Conservation (phyloP, 2,888 invertebrate species). For the Ormyrus pomaceus region DNA sequence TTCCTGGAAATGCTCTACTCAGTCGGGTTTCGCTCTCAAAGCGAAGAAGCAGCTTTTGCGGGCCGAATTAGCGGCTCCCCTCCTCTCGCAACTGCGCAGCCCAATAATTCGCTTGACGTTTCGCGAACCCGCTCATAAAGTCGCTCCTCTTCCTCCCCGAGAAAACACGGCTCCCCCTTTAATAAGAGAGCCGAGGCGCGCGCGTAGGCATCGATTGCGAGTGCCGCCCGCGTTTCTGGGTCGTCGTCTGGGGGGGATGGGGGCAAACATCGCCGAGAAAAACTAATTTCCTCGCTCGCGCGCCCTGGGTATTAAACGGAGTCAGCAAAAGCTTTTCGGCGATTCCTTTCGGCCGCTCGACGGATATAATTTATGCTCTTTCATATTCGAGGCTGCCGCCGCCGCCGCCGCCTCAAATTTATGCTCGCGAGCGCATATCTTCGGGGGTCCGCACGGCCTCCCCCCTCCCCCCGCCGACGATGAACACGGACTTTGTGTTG, state of each 20-base stretch:
- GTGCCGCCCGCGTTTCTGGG: background rate
- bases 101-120: slow-evolving; percentile 32
- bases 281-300: slow-evolving; percentile 66
- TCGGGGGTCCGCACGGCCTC: background rate
- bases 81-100: background rate
- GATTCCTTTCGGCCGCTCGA: slow-evolving; percentile 60
- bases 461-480: background rate
- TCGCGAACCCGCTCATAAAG: slow-evolving; percentile 26
- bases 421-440: slow-evolving; percentile 42
- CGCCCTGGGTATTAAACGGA: slow-evolving; percentile 65
- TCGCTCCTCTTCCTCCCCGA: background rate
- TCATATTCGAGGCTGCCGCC: slow-evolving; percentile 66
- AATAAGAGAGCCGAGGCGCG: background rate
- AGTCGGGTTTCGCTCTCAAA: background rate
- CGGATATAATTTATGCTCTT: slow-evolving; percentile 70
- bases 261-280: slow-evolving; percentile 53
- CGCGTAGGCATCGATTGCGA: background rate
- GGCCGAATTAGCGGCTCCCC: background rate
- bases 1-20: background rate
- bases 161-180: background rate
- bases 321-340: slow-evolving; percentile 69
- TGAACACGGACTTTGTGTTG: background rate
- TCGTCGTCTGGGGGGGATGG: background rate
- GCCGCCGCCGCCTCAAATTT: slow-evolving; percentile 35
- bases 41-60: background rate